Evolutionary conservation across 1,140 invertebrate genomes (phyloP).

Genomic region (Oncopeltus fasciatus): DNA sequence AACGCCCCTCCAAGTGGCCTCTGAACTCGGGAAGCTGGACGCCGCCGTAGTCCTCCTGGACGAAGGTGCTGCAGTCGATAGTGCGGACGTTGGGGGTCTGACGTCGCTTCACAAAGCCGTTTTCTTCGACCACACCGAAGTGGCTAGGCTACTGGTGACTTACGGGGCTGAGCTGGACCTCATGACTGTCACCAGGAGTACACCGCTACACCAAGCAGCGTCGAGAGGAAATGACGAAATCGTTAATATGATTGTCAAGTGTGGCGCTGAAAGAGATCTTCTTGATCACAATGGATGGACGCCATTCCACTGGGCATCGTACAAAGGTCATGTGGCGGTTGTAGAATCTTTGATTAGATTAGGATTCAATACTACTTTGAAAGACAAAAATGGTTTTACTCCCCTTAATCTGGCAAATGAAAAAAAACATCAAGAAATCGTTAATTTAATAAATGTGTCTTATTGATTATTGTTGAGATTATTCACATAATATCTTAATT

Average conservation of each 20-base stretch:
- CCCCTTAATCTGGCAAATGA: neutral
- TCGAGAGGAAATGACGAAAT: neutral
- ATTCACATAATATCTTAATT: no score
- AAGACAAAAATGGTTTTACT: neutral
- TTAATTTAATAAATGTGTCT: no score
- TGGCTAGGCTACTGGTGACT: neutral
- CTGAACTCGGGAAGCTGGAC: neutral
- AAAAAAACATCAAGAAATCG: neutral
- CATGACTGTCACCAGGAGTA: neutral
- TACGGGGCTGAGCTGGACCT: neutral
- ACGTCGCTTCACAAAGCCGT: neutral
- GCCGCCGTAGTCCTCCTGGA: neutral
- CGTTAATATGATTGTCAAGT: neutral
- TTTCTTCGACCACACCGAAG: neutral
- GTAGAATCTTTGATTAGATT: neutral
- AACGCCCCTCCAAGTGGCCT: neutral
- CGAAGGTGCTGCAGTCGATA: neutral
- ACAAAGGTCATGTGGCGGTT: neutral
- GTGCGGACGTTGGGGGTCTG: neutral
- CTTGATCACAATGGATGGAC: neutral
- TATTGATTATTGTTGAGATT: no score
- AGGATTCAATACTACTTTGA: neutral
- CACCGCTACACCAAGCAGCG: neutral
- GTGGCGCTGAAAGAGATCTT: neutral
- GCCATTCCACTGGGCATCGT: neutral